Conservation (phyloP, 2,888 invertebrate genomes). For the Eucera pruinosa region DNA sequence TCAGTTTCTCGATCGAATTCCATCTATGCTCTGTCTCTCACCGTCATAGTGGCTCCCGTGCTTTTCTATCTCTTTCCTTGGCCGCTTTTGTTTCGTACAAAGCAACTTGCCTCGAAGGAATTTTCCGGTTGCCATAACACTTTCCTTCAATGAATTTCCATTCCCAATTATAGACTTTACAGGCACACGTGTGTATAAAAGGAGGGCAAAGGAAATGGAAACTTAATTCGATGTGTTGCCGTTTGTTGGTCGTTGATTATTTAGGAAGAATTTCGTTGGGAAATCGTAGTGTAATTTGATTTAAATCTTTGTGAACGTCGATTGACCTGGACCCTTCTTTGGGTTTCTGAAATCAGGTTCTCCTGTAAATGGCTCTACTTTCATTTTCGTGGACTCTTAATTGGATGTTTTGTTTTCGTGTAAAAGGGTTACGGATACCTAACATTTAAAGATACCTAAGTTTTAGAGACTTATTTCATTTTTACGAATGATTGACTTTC, state of each 20-base stretch:
- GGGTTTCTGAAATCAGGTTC: conserved; percentile 8
- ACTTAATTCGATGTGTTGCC: neutral
- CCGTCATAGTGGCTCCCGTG: no score
- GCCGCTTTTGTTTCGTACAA: conserved; percentile 48
- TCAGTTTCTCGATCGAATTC: conserved; percentile 69
- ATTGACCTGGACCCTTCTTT: neutral
- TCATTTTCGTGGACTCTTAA: no score
- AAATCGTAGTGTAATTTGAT: conserved; percentile 32
- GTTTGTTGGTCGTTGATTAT: neutral
- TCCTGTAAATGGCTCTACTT: no score
- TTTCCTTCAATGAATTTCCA: conserved; percentile 33
- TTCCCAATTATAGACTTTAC: neutral
- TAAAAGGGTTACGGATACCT: no score
- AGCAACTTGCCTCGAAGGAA: conserved; percentile 45
- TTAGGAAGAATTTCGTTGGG: conserved; percentile 3
- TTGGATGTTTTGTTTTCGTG: no score
- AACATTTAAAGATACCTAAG: no score
- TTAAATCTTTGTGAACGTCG: neutral
- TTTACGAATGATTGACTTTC: no score
- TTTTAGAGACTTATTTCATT: no score
- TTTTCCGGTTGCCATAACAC: conserved; percentile 47
- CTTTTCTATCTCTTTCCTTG: neutral
- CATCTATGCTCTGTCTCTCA: conserved; percentile 19
- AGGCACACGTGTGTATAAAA: neutral
- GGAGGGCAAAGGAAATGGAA: neutral